Conservation (phyloP, 2,797 vertebrate species). For the Poliocrania exsul region DNA sequence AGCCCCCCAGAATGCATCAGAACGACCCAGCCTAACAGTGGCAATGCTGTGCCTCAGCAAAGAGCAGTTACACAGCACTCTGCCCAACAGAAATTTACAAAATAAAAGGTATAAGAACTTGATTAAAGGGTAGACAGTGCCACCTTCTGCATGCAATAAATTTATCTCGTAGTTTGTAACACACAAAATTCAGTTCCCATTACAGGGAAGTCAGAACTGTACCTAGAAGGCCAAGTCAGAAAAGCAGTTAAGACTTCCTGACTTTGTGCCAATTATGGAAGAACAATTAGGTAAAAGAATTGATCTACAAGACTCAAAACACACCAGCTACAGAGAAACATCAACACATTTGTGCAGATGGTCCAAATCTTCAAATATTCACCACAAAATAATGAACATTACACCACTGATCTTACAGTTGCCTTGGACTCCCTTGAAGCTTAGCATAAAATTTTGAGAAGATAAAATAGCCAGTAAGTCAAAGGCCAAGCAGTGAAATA, state of each 20-base stretch:
- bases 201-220: background rate
- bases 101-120: constrained; percentile 67
- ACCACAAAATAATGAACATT: background rate
- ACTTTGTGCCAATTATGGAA: background rate
- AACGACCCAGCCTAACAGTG: background rate
- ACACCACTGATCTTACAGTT: background rate
- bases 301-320: background rate
- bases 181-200: constrained; percentile 1
- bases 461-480: rapidly evolving
- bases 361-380: background rate
- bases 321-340: background rate
- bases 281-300: background rate
- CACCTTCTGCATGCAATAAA: constrained; percentile 82
- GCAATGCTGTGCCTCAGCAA: background rate
- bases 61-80: constrained; percentile 13
- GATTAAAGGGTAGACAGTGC: constrained; percentile 83
- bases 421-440: background rate
- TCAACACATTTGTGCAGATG: background rate
- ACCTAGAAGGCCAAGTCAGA: background rate
- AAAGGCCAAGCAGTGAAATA: background rate
- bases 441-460: background rate
- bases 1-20: background rate
- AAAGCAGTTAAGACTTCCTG: background rate
- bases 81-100: constrained; percentile 58
- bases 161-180: constrained; percentile 44